These are phyloP conservation scores for Lamproptera curius DNA, from an alignment of 2,888 invertebrate species.

Conservation along the genomic window DNA sequence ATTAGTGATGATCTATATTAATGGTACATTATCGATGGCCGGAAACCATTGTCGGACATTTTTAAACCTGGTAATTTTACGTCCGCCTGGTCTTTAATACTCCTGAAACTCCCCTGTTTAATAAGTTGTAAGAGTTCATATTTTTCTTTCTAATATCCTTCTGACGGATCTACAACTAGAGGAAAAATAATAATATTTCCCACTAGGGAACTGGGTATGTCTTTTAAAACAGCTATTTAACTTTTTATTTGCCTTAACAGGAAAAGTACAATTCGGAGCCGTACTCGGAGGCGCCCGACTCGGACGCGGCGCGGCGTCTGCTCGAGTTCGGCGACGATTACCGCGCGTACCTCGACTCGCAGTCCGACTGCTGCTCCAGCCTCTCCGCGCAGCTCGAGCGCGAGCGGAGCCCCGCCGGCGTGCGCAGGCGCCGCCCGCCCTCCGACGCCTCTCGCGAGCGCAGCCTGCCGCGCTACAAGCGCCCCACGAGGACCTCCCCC, in stretches of 20 bases:
- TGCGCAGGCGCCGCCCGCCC: conserved; percentile 61
- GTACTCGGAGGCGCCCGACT: conserved; percentile 91
- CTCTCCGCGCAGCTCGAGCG: conserved; percentile 81
- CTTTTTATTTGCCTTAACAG: conserved; percentile 63
- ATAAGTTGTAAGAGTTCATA: too few species aligned
- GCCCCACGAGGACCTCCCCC: conserved; percentile 57
- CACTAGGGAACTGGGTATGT: too few species aligned
- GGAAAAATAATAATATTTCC: too few species aligned
- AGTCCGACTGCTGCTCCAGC: conserved; percentile 91
- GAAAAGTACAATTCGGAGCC: conserved; percentile 95
- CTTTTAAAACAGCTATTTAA: too few species aligned
- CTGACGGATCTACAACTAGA: too few species aligned
- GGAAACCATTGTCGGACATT: too few species aligned
- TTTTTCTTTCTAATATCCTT: too few species aligned
- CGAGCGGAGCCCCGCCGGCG: conserved; percentile 56
- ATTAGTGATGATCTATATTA: too few species aligned
- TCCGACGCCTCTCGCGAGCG: conserved; percentile 54
- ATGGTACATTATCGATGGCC: too few species aligned
- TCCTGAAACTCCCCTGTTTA: too few species aligned
- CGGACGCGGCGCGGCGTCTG: conserved; percentile 88
- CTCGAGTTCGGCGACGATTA: conserved; percentile 95
- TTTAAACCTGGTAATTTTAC: too few species aligned
- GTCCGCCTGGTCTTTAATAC: too few species aligned
- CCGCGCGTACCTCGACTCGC: conserved; percentile 92
- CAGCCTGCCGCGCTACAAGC: conserved; percentile 58